Conservation (phyloP, 2,888 invertebrate species). For the Epiblema foenella region DNA sequence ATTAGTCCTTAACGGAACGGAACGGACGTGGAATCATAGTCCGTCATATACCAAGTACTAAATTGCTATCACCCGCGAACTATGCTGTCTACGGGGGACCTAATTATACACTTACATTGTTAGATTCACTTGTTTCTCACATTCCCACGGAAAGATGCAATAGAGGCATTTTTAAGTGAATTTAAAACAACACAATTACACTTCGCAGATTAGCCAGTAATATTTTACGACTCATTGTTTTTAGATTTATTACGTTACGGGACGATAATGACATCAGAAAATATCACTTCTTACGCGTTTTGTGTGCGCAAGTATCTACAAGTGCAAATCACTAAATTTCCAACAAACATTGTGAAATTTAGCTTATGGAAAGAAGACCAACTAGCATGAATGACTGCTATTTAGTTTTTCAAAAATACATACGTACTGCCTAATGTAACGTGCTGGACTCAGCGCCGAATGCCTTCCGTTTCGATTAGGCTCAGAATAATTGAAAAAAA, state of each 20-base stretch:
- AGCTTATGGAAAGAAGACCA: background rate
- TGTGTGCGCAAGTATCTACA: background rate
- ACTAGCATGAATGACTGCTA: background rate
- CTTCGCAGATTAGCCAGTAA: slow-evolving; percentile 12
- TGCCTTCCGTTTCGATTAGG: slow-evolving; percentile 23
- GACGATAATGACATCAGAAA: slow-evolving; percentile 16
- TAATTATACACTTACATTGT: slow-evolving; percentile 21
- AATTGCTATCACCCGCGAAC: background rate
- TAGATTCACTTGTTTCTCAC: slow-evolving; percentile 19
- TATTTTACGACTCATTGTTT: slow-evolving; percentile 49
- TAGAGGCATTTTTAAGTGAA: background rate
- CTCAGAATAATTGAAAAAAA: slow-evolving; percentile 31
- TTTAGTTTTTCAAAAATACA: background rate
- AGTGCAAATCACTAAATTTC: background rate
- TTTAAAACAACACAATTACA: slow-evolving; percentile 5
- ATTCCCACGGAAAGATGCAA: too few relatives aligned
- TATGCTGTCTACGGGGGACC: background rate
- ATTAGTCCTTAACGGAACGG: background rate
- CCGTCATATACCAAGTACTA: background rate
- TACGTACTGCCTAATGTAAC: background rate
- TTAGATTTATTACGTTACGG: slow-evolving; percentile 42
- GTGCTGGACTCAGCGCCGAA: slow-evolving; percentile 2
- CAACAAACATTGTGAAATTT: background rate
- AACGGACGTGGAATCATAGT: background rate
- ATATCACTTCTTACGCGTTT: background rate